Conservation (phyloP, 2,797 vertebrate species). For the Sebastes variabilis region DNA sequence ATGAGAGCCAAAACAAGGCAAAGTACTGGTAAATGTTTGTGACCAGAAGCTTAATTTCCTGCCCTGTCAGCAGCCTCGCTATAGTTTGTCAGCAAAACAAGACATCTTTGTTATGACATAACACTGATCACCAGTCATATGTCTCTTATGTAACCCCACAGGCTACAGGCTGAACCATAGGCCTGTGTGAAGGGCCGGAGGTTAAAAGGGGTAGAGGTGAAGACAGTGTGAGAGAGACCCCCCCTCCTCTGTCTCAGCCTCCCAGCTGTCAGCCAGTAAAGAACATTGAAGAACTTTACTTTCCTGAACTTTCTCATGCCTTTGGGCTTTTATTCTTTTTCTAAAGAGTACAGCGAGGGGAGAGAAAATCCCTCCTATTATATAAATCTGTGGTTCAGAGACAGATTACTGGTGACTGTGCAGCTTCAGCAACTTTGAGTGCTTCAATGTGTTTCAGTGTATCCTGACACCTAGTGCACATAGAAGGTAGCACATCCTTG, state of each 20-base stretch:
- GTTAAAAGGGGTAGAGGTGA: not conserved
- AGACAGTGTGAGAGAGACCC: not conserved
- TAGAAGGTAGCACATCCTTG: not conserved
- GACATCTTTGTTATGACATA: conserved; percentile 47
- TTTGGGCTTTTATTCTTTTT: conserved; percentile 20
- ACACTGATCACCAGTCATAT: conserved; percentile 39
- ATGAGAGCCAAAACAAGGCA: not conserved
- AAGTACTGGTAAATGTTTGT: not conserved
- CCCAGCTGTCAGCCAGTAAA: not conserved
- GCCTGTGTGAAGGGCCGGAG: not conserved
- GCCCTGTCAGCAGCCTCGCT: not conserved
- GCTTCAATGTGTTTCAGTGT: not conserved
- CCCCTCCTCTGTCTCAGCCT: not conserved
- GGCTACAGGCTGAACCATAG: conserved; percentile 3
- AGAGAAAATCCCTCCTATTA: conserved; percentile 38
- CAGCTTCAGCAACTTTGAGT: conserved; percentile 37
- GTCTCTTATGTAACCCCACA: conserved; percentile 47
- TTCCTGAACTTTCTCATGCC: conserved; percentile 5
- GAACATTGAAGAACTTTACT: not conserved
- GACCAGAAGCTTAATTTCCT: not conserved
- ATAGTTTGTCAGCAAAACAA: conserved; percentile 32
- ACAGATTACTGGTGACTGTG: conserved; percentile 35
- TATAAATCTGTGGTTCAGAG: conserved; percentile 39
- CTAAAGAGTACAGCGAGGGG: not conserved
- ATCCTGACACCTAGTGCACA: conserved; percentile 54